Base-by-base conservation (phyloP, 2,888 invertebrate genomes). In the Amaurobius ferox region DNA sequence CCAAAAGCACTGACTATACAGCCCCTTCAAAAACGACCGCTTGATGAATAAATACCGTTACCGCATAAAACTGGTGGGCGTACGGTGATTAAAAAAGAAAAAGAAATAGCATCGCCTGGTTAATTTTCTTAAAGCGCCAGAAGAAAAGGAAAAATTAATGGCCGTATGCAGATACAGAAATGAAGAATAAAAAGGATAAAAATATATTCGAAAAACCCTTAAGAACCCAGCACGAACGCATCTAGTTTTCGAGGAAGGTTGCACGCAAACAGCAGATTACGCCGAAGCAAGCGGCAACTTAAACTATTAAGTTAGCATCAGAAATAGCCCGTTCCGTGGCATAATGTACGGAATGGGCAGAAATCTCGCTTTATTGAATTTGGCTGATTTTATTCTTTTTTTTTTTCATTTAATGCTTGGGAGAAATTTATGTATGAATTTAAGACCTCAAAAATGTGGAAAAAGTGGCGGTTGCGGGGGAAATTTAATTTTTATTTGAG, bases 1-100 rank as follows among this genome's bases (percentile, higher is more conserved):
- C n/a, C n/a, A n/a, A n/a, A n/a, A n/a, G 44, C 16, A 44, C 9
- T 44, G 44, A 62, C 1, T 32, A 19, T 6, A n/a, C 19, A 9
- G 32, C 35, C 66, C 66, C 66, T 35, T 66, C 9, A 16, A 9
- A 35, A 66, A 66, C 32, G 66, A 66, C 32, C 6, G 16, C 32
- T 66, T 66, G 66, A 66, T 66, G 66, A 32, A 66, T 66, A 66
- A 66, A 66, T 66, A 66, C 66, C 19, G 66, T 35, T 66, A 66
- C 66, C 11, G 66, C 66, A 66, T 66, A 66, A 66, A 66, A 66
- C 26, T 35, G 35, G 66, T 66, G 66, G 66, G 66, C 66, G 66
- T 66, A 66, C 35, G 32, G 32, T 32, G 66, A 66, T 66, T 66
- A 32, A 23, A 66, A 66, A 66, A 66, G 35, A 19, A 23, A 32